Base-by-base conservation (phyloP, 2,888 invertebrate genomes). In the Busseola fusca region DNA sequence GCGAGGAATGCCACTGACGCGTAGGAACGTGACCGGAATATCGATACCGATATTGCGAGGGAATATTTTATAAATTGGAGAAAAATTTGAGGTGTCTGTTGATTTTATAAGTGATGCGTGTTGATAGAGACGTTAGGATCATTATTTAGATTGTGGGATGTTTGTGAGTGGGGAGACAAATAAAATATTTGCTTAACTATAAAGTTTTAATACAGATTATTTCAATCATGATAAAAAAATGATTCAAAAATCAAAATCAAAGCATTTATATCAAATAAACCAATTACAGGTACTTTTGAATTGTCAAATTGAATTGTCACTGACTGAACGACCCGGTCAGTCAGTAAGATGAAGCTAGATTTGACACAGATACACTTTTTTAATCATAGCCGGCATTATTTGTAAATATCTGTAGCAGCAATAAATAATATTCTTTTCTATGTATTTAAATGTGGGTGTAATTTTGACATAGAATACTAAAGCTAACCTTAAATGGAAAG, bases 1-100 rank as follows among this genome's bases (percentile, higher is more conserved):
- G 91, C 86, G 57, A 50, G 90, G 93, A 91, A 93, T 93, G 89
- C 86, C 76, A 71, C 52, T 80, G 83, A 83, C 87, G 86, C 84
- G 86, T 77, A 87, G 77, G 79, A 86, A 91, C 89, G 92, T 89
- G 91, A 87, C 73, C 50, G 65, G 84, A 76, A 77, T 87, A 81
- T 87, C 87, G 90, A 90, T 89, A 89, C 75, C 83, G 76, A 84
- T 86, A 83, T 82, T 78, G 66, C 78, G 76, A 74, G 48, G 64
- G 80, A 82, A 84, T 81, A 82, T 84, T 85, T 80, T 76, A 77
- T 74, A 75, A 81, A 82, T 67, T 83, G 66, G 50, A 58, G 70
- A 71, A 78, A 72, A 76, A 71, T 64, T 72, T 7, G 45, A 65
- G 80, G 81, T 82, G 81, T 69, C 72, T 69, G 71, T 75, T 68